Evolutionary conservation across 2,113 vertebrate genomes (phyloP).

Genomic region (Ophthalmolycus amberensis): DNA sequence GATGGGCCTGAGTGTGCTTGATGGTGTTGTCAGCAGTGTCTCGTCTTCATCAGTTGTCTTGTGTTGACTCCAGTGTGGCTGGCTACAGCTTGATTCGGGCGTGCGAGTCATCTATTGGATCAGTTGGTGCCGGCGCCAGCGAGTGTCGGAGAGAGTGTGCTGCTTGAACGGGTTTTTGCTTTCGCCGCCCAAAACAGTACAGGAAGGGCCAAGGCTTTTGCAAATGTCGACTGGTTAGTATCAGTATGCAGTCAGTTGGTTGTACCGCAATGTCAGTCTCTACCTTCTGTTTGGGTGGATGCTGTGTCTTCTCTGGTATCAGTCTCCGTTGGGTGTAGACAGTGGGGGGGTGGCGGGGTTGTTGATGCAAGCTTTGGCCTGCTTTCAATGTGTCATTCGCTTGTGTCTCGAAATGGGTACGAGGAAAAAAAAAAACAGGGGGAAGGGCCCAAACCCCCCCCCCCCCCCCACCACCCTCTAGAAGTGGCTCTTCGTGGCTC

Average conservation of each 20-base stretch:
- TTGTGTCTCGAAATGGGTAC: conserved; percentile 35
- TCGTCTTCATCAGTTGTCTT: conserved; percentile 82
- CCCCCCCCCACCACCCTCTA: conserved; percentile 6
- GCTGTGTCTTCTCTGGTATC: conserved; percentile 71
- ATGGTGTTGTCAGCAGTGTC: conserved; percentile 82
- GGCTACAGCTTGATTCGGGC: conserved; percentile 60
- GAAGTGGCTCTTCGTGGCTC: conserved; percentile 72
- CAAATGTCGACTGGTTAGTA: conserved; percentile 30
- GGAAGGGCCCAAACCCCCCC: conserved; percentile 66
- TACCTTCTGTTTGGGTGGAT: conserved; percentile 70
- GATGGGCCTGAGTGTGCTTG: conserved; percentile 73
- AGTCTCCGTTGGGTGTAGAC: conserved; percentile 68
- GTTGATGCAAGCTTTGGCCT: conserved; percentile 56
- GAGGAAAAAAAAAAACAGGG: conserved; percentile 12
- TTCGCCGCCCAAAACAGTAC: conserved; percentile 28
- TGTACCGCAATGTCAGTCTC: conserved; percentile 58
- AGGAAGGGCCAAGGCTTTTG: conserved; percentile 23
- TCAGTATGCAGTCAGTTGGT: conserved; percentile 64
- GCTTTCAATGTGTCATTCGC: conserved; percentile 66
- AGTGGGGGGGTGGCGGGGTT: conserved; percentile 36
- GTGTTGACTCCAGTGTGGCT: conserved; percentile 72
- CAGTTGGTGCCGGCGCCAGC: conserved; percentile 61
- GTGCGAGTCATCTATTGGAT: conserved; percentile 67
- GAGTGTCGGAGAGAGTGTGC: conserved; percentile 32
- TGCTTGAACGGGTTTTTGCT: conserved; percentile 45